phyloP scores from a whole-genome alignment of 2,113 vertebrate genomes.

The Okapia johnstoni region DNA sequence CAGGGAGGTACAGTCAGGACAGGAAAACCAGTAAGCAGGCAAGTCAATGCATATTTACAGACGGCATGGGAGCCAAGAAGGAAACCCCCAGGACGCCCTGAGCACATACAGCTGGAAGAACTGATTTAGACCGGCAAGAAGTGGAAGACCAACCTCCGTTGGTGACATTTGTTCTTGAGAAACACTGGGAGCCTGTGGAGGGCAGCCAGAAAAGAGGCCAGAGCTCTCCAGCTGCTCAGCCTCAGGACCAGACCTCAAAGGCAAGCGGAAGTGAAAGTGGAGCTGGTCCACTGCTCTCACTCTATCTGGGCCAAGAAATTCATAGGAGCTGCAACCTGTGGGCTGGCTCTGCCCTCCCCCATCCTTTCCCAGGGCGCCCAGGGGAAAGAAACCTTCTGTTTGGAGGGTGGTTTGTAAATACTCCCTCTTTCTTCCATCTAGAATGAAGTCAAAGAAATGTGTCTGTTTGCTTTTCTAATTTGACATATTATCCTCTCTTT shows the following conservation, averaged over 20 bases:
- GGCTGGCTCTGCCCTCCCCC: background rate
- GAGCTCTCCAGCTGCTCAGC: background rate
- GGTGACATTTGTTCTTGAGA: background rate
- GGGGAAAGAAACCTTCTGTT: background rate
- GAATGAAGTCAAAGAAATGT: background rate
- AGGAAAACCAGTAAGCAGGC: background rate
- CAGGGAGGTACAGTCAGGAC: background rate
- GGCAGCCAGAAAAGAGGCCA: background rate
- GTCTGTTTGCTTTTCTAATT: background rate
- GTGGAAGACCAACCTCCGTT: background rate
- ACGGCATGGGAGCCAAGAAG: background rate
- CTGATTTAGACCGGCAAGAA: background rate
- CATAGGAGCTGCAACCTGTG: fast-evolving
- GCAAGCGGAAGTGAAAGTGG: background rate
- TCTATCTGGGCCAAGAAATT: background rate
- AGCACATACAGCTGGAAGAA: background rate
- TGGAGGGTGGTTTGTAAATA: background rate
- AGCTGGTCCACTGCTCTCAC: background rate
- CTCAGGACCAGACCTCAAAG: background rate
- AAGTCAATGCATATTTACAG: too few species aligned
- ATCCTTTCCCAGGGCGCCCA: background rate
- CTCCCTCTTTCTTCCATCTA: background rate
- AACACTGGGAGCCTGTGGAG: background rate
- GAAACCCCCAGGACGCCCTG: background rate
- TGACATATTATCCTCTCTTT: background rate